A percentile compares a stretch with the other conserved stretches of the same genome.
These are phyloP conservation scores for Ceratosolen fusciceps DNA, from an alignment of 1,140 invertebrate species.

Conservation along the genomic window DNA sequence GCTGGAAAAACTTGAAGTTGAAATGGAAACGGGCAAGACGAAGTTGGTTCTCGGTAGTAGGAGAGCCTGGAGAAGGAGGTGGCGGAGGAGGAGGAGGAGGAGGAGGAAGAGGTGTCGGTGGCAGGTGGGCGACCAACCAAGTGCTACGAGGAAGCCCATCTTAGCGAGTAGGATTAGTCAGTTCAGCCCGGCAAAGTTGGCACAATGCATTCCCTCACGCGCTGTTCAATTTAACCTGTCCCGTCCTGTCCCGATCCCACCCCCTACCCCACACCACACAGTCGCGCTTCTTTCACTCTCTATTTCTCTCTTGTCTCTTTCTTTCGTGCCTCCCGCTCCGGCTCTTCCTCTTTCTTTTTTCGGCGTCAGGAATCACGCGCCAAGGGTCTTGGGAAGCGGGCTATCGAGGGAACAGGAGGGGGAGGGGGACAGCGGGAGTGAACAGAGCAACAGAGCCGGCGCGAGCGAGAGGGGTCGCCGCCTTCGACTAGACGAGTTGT, in stretches of 20 bases:
- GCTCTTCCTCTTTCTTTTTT: background rate
- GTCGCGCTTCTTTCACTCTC: background rate
- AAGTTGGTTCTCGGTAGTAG: no score
- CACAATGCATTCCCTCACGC: background rate
- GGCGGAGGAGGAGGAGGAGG: no score
- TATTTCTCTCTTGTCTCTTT: background rate
- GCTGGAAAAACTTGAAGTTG: background rate
- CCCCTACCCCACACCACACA: no score
- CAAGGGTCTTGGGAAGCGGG: background rate
- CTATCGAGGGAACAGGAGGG: background rate
- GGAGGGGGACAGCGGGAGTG: no score
- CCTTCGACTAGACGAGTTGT: constrained; percentile 17
- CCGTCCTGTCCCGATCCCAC: background rate
- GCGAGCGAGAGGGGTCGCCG: background rate
- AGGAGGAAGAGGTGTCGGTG: no score
- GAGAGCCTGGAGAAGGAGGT: no score
- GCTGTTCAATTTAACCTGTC: background rate
- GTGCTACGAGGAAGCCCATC: background rate
- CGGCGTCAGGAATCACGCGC: background rate
- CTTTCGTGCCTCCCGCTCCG: background rate
- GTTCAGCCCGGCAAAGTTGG: background rate
- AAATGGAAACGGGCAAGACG: background rate
- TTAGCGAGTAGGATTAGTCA: background rate
- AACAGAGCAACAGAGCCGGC: background rate
- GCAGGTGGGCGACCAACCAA: no score